phyloP scores from a whole-genome alignment of 2,113 vertebrate genomes.

The Hylia prasina region DNA sequence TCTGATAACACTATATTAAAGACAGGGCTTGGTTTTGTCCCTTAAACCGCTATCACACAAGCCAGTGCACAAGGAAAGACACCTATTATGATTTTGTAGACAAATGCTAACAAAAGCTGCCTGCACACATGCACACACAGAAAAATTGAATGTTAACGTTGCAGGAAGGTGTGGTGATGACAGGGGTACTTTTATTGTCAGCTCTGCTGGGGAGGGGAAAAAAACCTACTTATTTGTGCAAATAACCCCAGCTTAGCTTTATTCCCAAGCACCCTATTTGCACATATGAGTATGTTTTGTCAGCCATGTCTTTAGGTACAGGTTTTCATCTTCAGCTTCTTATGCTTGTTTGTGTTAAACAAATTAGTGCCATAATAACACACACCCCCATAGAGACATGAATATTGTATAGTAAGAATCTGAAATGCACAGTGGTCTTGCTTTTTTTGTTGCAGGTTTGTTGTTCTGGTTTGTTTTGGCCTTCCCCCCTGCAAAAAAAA shows the following conservation, averaged over 20 bases:
- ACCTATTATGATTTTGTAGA: conserved; percentile 30
- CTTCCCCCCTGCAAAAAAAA: rapidly evolving
- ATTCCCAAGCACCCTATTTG: neutral
- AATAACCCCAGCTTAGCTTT: neutral
- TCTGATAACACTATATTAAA: conserved; percentile 27
- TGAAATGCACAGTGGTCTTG: rapidly evolving
- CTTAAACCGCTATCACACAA: conserved; percentile 21
- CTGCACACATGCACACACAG: neutral
- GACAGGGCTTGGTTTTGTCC: conserved; percentile 14
- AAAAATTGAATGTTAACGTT: conserved; percentile 5
- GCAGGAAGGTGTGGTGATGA: neutral
- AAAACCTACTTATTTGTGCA: neutral
- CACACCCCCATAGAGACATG: neutral
- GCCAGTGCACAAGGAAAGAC: conserved; percentile 26
- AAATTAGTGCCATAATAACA: conserved; percentile 17
- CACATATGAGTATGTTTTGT: conserved; percentile 57
- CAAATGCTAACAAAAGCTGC: conserved; percentile 53
- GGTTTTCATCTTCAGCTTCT: conserved; percentile 32
- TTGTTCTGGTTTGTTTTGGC: neutral
- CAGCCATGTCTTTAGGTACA: conserved; percentile 42
- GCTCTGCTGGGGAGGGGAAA: neutral
- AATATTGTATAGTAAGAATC: neutral
- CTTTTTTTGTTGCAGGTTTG: neutral
- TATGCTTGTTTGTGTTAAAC: conserved; percentile 35
- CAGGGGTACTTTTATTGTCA: conserved; percentile 22